Percentiles rank a stretch among this genome's conserved stretches.
phyloP scores from a whole-genome alignment of 2,888 invertebrate genomes.

The Seira sanloemensis region DNA sequence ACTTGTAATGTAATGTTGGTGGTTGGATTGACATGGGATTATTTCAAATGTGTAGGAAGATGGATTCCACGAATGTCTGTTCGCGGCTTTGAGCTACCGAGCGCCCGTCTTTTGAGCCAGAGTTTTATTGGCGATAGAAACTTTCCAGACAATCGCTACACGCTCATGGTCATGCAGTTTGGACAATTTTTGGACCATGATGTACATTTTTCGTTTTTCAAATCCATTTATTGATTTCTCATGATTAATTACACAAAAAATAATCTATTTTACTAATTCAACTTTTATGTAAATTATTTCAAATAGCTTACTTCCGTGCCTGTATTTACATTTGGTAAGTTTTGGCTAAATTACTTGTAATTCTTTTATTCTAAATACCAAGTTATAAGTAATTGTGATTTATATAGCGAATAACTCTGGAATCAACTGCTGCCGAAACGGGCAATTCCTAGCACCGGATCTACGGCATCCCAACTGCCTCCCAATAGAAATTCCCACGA shows the following conservation, averaged over 20 bases:
- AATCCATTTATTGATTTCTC: constrained; percentile 18
- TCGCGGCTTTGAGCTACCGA: constrained; percentile 76
- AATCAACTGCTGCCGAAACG: constrained; percentile 73
- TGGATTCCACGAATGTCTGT: constrained; percentile 79
- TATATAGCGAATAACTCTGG: constrained; percentile 70
- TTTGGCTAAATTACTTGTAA: background rate
- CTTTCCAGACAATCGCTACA: constrained; percentile 67
- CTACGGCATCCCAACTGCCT: constrained; percentile 73
- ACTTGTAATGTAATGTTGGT: background rate
- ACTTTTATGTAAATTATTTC: too few species aligned
- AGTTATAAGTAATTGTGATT: constrained; percentile 42
- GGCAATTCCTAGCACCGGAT: constrained; percentile 61
- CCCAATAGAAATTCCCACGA: constrained; percentile 72
- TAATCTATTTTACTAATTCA: background rate
- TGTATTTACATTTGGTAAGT: constrained; percentile 65
- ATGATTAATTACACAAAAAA: too few species aligned
- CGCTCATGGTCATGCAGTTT: constrained; percentile 71
- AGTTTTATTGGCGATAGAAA: constrained; percentile 74
- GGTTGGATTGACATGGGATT: background rate
- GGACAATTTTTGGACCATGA: constrained; percentile 72
- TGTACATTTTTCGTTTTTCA: background rate
- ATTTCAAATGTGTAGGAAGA: constrained; percentile 79
- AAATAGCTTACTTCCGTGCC: constrained; percentile 61
- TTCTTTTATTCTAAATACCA: background rate
- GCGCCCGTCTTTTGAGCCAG: constrained; percentile 74